These are phyloP conservation scores for Drosophila maculinotata DNA, from an alignment of 2,888 invertebrate genomes.

Conservation along the genomic window DNA sequence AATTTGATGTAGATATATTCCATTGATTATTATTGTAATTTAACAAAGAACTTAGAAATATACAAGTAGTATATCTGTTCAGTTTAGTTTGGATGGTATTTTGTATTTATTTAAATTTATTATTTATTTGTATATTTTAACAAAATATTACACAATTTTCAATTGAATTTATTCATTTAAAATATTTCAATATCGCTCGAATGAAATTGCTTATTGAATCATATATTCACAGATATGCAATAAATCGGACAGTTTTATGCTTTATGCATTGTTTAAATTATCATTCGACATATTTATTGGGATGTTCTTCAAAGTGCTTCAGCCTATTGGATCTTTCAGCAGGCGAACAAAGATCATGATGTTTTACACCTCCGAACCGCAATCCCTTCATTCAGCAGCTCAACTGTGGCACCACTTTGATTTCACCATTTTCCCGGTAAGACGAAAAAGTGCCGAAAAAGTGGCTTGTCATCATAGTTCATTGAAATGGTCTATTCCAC, in stretches of 20 bases:
- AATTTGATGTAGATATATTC: neutral
- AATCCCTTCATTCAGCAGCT: slow-evolving; percentile 15
- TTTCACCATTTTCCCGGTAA: slow-evolving; percentile 37
- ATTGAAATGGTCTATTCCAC: slow-evolving; percentile 47
- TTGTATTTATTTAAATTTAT: neutral
- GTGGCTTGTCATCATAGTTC: slow-evolving; percentile 60
- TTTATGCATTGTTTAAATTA: slow-evolving; percentile 31
- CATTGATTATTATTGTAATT: neutral
- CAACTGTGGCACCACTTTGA: slow-evolving; percentile 18
- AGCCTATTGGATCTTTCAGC: slow-evolving; percentile 39
- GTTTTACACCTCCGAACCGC: slow-evolving; percentile 25
- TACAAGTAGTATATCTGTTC: neutral
- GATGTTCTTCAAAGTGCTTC: slow-evolving; percentile 24
- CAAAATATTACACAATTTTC: neutral
- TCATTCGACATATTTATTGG: slow-evolving; percentile 41
- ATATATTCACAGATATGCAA: slow-evolving; percentile 2
- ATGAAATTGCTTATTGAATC: too few relatives aligned
- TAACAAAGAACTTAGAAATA: neutral
- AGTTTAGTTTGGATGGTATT: too few relatives aligned
- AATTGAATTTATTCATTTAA: slow-evolving; percentile 1
- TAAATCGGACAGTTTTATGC: slow-evolving; percentile 24
- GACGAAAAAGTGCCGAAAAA: slow-evolving; percentile 21
- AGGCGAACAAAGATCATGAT: slow-evolving; percentile 11
- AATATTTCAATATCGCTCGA: neutral
- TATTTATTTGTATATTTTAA: neutral